Base-by-base conservation (phyloP, 1,140 invertebrate genomes). In the Cryptotermes secundus region DNA sequence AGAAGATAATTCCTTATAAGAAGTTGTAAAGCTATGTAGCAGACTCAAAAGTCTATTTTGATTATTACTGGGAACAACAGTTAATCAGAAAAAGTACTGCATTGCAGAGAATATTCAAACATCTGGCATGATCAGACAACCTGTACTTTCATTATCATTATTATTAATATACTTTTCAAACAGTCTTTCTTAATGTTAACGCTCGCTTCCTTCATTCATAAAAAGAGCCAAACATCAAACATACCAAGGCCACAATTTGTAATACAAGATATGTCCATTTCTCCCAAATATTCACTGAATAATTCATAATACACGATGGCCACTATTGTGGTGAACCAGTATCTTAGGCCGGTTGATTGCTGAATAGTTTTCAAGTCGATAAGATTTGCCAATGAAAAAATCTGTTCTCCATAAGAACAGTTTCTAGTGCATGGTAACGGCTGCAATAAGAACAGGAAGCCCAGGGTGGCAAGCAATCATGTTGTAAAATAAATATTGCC, bases 231-330 rank as follows among this genome's bases (percentile, higher is more conserved):
- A 45, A 45, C 4, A 16, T n/a, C 45, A 82, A 82, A 82, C 81
- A 53, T 82, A 82, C 42, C 81, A 82, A 82, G 81, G 81, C 81
- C 42, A 82, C 81, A 82, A 53, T 82, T 49, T 82, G 42, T 45
- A 82, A 82, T 82, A 82, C 7, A 82, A 82, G 81, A 82, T 81
- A 81, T 82, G 81, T 82, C 81, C 81, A 82, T 31, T 53, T 34
- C 81, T 53, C 38, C 31, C 45, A 38, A 81, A 38, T 45, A 49
- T 82, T 82, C 81, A 26, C 38, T 45, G 35, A 45, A 38, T 31
- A 82, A 31, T 82, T 42, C 35, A 81, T 42, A 10, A n/a, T 82
- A 45, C 35, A 38, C 80, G 35, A n/a, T 36, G 80, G 34, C 81
- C 59, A 72, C 59, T 31, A 31, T 72, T 26, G 26, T 31, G 26